Evolutionary conservation across 1,140 invertebrate species (phyloP), one percentile per base, ranked within the genome.

Genomic region (Caenorhabditis remanei): DNA sequence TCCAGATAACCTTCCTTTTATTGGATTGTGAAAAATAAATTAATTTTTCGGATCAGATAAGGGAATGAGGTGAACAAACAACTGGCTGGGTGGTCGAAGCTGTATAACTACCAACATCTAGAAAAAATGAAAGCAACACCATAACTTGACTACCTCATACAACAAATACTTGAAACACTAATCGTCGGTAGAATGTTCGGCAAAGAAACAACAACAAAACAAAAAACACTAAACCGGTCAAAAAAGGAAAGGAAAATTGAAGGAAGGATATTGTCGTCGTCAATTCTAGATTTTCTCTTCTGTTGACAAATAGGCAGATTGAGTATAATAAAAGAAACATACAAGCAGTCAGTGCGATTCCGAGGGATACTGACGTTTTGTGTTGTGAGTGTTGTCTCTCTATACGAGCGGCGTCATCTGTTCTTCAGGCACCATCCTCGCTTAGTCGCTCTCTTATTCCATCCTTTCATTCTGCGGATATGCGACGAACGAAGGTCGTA

Each of bases 321-420:
- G 46, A 50, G 71, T 79, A 79, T 79, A 79, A 79, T 79, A 53
- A 79, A 71, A 79, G 71, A 48, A 79, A 79, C 71, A 79, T 79
- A 50, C 71, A 79, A 79, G 46, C 43, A 79, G 71, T 79, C 71
- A 21, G 46, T 50, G 41, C 65, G 43, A 46, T 71, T 71, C 67
- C 71, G 46, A 79, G 71, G 46, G 71, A 79, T 79, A 53, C 46
- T 79, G 71, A 41, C 46, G 71, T 79, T 79, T 50, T 50, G 71
- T 32, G 46, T 79, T 24, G 71, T 50, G 71, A 21, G 67, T 79
- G 71, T 79, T 79, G 43, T 79, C 46, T 50, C 46, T 79, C 71
- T 50, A 79, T 79, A 79, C 71, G 71, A 79, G 71, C 71, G 71
- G 71, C 71, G 71, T 79, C 71, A 79, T 79, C 71, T 79, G 71